Evolutionary conservation across 2,797 vertebrate species (phyloP).

Genomic region (Epinephelus malabaricus): DNA sequence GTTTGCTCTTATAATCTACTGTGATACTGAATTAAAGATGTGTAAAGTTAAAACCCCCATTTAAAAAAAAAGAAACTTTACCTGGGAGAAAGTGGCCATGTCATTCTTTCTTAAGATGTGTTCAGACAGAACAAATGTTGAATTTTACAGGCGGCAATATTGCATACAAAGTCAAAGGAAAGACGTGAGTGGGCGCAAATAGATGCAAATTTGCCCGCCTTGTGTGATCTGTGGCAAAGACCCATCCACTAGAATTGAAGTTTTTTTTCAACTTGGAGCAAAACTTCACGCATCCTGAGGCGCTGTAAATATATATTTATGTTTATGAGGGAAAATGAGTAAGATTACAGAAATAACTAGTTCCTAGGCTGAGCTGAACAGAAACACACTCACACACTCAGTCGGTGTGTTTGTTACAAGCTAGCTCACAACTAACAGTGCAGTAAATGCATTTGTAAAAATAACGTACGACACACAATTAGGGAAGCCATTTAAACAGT

Average conservation of each 20-base stretch:
- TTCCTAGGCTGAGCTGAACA: constrained; percentile 10
- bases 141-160: background rate
- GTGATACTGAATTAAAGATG: background rate
- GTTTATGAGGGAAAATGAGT: background rate
- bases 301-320: background rate
- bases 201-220: background rate
- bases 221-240: background rate
- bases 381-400: background rate
- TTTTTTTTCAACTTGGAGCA: constrained; percentile 1
- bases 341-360: background rate
- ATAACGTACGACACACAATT: background rate
- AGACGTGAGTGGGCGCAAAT: background rate
- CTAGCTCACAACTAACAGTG: background rate
- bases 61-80: background rate
- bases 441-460: background rate
- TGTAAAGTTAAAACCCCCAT: background rate
- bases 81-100: background rate
- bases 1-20: constrained; percentile 1
- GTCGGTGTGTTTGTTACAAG: background rate
- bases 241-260: background rate
- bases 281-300: background rate
- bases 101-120: background rate
- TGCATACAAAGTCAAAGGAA: background rate
- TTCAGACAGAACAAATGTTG: background rate
- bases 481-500: background rate